Conservation (phyloP, 2,888 invertebrate genomes). For the Diarsia rubi region DNA sequence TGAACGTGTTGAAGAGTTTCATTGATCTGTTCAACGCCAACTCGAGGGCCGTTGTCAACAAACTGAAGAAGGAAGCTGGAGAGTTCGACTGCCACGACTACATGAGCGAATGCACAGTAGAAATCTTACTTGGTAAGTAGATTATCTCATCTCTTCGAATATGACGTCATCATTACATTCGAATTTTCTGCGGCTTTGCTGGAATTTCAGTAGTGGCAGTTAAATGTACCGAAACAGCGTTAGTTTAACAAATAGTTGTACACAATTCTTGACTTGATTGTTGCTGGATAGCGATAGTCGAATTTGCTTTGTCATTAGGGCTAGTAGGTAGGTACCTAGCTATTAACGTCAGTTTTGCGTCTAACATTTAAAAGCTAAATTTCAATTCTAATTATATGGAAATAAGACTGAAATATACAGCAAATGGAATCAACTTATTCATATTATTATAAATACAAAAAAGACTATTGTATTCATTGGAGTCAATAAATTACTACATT, state of each 20-base stretch:
- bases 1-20: slow-evolving; percentile 96
- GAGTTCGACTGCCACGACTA: slow-evolving; percentile 95
- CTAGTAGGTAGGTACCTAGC: slow-evolving; percentile 5
- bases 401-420: slow-evolving; percentile 32
- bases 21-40: slow-evolving; percentile 96
- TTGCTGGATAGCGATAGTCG: not conserved
- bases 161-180: not conserved
- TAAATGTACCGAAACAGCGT: not conserved
- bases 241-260: not conserved
- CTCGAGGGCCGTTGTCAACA: slow-evolving; percentile 94
- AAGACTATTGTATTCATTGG: slow-evolving; percentile 41
- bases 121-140: slow-evolving; percentile 94
- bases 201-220: not conserved
- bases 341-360: slow-evolving; percentile 3
- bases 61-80: slow-evolving; percentile 93
- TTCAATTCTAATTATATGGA: slow-evolving; percentile 39
- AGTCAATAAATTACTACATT: slow-evolving; percentile 15
- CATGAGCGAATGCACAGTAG: slow-evolving; percentile 96
- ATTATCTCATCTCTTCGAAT: not conserved
- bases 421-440: slow-evolving; percentile 21
- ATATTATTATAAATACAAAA: slow-evolving; percentile 15
- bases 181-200: not conserved
- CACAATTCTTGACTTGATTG: not conserved
- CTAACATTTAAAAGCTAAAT: slow-evolving; percentile 35
- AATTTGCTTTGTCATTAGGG: slow-evolving; percentile 34